Evolutionary conservation across 2,797 vertebrate genomes (phyloP), one percentile per base, ranked within the genome.

Genomic region (Melanogrammus aeglefinus): DNA sequence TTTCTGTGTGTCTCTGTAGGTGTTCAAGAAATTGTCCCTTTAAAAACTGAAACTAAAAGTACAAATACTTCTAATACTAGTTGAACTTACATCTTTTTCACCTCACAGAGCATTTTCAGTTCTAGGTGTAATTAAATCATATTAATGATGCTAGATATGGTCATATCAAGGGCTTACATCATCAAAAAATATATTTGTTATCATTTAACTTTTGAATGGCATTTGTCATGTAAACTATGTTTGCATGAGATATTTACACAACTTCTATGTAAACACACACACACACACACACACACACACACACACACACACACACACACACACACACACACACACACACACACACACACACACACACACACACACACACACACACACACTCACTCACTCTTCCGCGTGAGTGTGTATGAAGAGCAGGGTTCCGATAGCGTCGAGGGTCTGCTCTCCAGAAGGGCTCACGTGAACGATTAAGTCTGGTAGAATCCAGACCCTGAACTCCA

Each of bases 321-420:
- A 51, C 16, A n/a, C 51, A 57, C 51, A 57, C 51, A 57, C 51
- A 57, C 51, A 57, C 51, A 57, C 51, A n/a, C 51, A 57, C 51
- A n/a, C 51, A 57, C 51, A 57, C 51, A 57, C 51, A 57, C 51
- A 57, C 51, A 57, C 51, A 57, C 70, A 72, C 70, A 13, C 33
- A n/a, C 72, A 21, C 44, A 4, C 47, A 75, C 31, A 31, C 44
- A 16, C 51, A 57, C 51, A 57, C 51, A 57, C 18, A 57, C 51
- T n/a, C 21, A 0, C 10, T 63, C 2, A n/a, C n/a, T 21, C 27
- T 29, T 3, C 8, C 2, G 21, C 57, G 57, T 24, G 21, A 63
- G 57, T 63, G 21, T 63, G n/a, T n/a, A 63, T 5, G 51, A 66
- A 8, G 7, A 63, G 4, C 51, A 63, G 1, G 51, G 14, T 51